Evolutionary conservation across 2,797 vertebrate genomes (phyloP), one percentile per base, ranked within the genome.

Genomic region (Neosilurus mollespiculum): DNA sequence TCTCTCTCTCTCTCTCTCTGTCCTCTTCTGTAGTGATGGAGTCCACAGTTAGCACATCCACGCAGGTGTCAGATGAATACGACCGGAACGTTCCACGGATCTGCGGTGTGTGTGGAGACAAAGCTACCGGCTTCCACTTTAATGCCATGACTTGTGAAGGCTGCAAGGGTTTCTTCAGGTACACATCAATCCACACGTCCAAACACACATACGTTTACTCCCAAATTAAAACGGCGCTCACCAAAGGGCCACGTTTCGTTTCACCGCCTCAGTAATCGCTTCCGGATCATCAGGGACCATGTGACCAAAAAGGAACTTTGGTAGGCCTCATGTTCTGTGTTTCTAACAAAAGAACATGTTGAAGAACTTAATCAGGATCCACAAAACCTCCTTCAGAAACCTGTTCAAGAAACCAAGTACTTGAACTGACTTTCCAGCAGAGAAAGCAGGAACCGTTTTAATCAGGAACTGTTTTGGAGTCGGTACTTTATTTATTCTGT

Each of bases 151-250:
- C 97, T 88, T 99, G 98, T 11, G 98, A 99, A 88, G 98, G 98
- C 92, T 99, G 98, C 94, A 99, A 99, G 92, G 98, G 98, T 54
- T 99, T 99, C 91, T 99, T 99, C 95, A 96, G 98, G 98, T 98
- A 92, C 30, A 65, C 59, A n/a, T 6, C 56, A 22, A 69, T 16
- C 22, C 30, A 34, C 51, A 49, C 16, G 22, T 49, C 64, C 59
- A 53, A 59, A 73, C 24, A 62, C 30, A 22, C 30, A 67, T 18
- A 20, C 1, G 22, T 69, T 69, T 43, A 22, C 16, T 20, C 30
- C 9, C 9, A 26, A 53, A 51, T 53, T 53, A 53, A 49, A 14
- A 24, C 22, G 34, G n/a, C 9, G 49, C 37, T 70, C 67, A 24
- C 0, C 37, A 67, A 71, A 12, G 20, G 22, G 16, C 16, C 34